phyloP scores from a whole-genome alignment of 2,888 invertebrate genomes.

The Drosophila testacea region DNA sequence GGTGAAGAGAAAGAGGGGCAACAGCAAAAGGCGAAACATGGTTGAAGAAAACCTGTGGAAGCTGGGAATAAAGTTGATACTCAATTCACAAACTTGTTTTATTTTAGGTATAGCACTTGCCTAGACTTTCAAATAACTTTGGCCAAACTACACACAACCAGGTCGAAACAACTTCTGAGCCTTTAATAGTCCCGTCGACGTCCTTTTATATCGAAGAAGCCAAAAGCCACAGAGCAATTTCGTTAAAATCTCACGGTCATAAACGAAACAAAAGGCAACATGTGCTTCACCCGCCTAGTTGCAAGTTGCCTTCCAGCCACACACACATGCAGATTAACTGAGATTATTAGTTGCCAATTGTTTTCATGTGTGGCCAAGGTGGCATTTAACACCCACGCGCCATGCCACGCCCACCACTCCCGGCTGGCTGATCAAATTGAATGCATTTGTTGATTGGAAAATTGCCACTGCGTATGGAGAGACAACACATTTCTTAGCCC shows the following conservation, averaged over 20 bases:
- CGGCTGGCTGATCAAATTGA: slow-evolving; percentile 79
- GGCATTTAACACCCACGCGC: slow-evolving; percentile 62
- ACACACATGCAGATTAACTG: slow-evolving; percentile 78
- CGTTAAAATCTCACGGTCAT: slow-evolving; percentile 51
- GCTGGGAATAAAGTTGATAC: neutral
- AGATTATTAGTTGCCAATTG: slow-evolving; percentile 84
- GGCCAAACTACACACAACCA: slow-evolving; percentile 39
- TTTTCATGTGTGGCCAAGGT: slow-evolving; percentile 70
- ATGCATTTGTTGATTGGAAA: slow-evolving; percentile 85
- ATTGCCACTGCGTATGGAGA: slow-evolving; percentile 72
- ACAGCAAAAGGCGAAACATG: slow-evolving; percentile 74
- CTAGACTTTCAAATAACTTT: slow-evolving; percentile 13
- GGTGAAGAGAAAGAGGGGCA: slow-evolving; percentile 75
- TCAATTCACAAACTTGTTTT: slow-evolving; percentile 5
- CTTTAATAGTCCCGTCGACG: slow-evolving; percentile 21
- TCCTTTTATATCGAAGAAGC: slow-evolving; percentile 64
- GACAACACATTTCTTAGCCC: slow-evolving; percentile 8
- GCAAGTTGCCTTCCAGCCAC: slow-evolving; percentile 9
- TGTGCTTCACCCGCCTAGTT: slow-evolving; percentile 5
- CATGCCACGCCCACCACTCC: slow-evolving; percentile 36
- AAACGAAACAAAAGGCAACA: slow-evolving; percentile 33
- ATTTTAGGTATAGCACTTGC: slow-evolving; percentile 33
- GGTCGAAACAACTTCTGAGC: slow-evolving; percentile 53
- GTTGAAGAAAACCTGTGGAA: slow-evolving; percentile 2
- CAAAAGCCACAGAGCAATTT: slow-evolving; percentile 49